Conservation (phyloP, 2,113 vertebrate genomes). For the Rattus norvegicus region DNA sequence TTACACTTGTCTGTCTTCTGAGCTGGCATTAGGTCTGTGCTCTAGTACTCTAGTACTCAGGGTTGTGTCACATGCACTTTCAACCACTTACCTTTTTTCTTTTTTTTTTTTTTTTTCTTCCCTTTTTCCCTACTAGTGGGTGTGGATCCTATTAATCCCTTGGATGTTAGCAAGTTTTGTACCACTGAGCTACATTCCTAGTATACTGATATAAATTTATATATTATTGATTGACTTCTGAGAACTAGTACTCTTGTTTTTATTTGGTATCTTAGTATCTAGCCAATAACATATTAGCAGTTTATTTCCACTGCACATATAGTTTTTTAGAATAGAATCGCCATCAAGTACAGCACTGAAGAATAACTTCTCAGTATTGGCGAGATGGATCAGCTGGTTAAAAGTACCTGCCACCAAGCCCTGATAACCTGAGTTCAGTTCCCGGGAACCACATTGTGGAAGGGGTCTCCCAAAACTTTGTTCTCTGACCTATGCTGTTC, state of each 20-base stretch:
- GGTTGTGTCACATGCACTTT: neutral
- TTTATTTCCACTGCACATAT: conserved; percentile 28
- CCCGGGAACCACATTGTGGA: neutral
- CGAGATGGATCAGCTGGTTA: neutral
- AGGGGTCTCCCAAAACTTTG: neutral
- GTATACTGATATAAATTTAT: conserved; percentile 28
- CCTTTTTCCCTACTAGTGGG: neutral
- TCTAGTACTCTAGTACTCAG: neutral
- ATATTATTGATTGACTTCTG: neutral
- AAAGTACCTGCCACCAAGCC: neutral
- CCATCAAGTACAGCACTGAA: neutral
- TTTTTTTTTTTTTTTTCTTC: no score
- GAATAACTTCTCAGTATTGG: neutral
- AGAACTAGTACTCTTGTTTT: conserved; percentile 11
- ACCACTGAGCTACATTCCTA: neutral
- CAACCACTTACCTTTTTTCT: neutral
- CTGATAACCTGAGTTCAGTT: neutral
- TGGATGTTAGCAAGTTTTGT: neutral
- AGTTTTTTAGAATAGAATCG: conserved; percentile 14
- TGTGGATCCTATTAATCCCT: neutral
- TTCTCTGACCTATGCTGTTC: neutral
- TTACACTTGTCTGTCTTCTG: neutral
- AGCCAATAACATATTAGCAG: neutral
- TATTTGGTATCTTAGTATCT: conserved; percentile 10
- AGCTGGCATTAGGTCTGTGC: neutral